phyloP scores from a whole-genome alignment of 2,797 vertebrate genomes.

The Oceanodroma leucorhoa region DNA sequence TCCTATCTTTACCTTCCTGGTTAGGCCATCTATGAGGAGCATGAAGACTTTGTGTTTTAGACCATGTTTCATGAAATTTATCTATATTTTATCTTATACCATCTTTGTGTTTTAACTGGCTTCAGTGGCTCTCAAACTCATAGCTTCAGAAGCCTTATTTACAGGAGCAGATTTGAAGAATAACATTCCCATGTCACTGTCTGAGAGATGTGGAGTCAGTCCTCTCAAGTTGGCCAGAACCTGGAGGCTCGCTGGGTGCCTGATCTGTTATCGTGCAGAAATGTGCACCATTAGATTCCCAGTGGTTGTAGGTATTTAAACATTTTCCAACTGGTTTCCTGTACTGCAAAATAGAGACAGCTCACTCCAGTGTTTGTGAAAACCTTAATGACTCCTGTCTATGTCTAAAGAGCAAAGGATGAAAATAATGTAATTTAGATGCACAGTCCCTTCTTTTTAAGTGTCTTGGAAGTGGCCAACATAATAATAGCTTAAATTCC shows the following conservation, averaged over 20 bases:
- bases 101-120: background rate
- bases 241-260: accelerated
- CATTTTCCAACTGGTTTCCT: background rate
- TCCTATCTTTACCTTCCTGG: background rate
- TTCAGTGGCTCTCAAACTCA: background rate
- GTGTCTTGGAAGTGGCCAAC: background rate
- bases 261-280: background rate
- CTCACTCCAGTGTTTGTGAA: background rate
- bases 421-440: background rate
- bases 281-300: background rate
- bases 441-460: background rate
- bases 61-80: background rate
- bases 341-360: background rate
- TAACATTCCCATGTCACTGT: background rate
- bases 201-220: background rate
- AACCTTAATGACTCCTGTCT: background rate
- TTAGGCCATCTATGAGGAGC: background rate
- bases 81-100: background rate
- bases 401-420: background rate
- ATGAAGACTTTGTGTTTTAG: background rate
- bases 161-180: background rate
- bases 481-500: background rate
- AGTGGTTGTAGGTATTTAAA: background rate
- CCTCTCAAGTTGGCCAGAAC: background rate
- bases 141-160: background rate